These are phyloP conservation scores for Blera fallax DNA, from an alignment of 2,888 invertebrate genomes.

Conservation along the genomic window DNA sequence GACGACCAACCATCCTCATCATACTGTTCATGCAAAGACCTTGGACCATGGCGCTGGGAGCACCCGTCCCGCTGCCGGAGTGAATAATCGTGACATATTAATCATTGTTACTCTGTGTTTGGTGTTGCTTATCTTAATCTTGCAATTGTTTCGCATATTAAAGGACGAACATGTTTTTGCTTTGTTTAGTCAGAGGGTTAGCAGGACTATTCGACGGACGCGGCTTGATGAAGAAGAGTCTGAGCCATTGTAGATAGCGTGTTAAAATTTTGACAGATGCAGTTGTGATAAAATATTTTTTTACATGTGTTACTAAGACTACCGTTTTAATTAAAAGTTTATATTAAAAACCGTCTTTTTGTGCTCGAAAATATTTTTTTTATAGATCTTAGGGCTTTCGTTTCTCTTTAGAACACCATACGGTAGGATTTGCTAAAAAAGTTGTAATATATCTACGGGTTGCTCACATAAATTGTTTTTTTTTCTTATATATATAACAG, in stretches of 20 bases:
- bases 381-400: too few species aligned
- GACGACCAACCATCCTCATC: conserved; percentile 44
- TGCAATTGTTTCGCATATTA: conserved; percentile 77
- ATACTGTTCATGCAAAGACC: conserved; percentile 53
- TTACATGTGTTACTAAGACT: not conserved
- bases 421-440: too few species aligned
- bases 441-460: too few species aligned
- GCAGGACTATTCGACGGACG: conserved; percentile 8
- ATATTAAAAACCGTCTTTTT: not conserved
- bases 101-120: conserved; percentile 77
- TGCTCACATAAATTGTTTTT: too few species aligned
- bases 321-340: not conserved
- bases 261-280: not conserved
- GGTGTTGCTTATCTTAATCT: conserved; percentile 77
- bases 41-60: conserved; percentile 42
- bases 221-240: conserved; percentile 57
- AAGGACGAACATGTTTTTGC: conserved; percentile 77
- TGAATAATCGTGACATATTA: conserved; percentile 76
- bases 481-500: too few species aligned
- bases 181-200: conserved; percentile 25
- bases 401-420: too few species aligned
- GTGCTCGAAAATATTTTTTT: not conserved
- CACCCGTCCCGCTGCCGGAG: conserved; percentile 11
- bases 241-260: conserved; percentile 24
- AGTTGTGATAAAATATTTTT: conserved; percentile 31